These are phyloP conservation scores for Pipra filicauda DNA, from an alignment of 2,113 vertebrate species.

Conservation along the genomic window DNA sequence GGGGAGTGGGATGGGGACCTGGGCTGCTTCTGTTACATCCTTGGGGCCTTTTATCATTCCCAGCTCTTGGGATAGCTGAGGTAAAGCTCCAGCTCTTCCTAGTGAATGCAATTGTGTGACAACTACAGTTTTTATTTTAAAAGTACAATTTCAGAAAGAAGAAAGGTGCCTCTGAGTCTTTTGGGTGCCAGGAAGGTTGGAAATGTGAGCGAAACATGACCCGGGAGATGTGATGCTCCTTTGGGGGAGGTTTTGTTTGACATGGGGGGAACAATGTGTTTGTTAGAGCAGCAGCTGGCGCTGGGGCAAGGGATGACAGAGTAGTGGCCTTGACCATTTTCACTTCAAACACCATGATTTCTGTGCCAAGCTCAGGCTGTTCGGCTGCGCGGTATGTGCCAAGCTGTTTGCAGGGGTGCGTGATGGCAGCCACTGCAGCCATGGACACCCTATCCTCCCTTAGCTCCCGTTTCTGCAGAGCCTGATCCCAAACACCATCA, in stretches of 20 bases:
- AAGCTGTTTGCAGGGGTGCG: no score
- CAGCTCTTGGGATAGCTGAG: neutral
- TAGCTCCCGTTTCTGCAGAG: neutral
- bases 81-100: neutral
- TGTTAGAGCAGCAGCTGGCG: neutral
- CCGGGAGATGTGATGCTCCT: neutral
- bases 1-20: neutral
- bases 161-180: neutral
- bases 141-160: neutral
- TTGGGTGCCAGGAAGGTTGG: neutral
- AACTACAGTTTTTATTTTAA: neutral
- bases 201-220: neutral
- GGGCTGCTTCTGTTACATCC: neutral
- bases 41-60: neutral
- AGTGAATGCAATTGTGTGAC: neutral
- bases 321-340: neutral
- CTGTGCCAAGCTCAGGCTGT: neutral
- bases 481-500: accelerated
- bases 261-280: neutral
- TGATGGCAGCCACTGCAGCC: neutral
- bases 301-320: neutral
- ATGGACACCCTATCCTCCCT: neutral
- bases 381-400: accelerated
- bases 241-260: neutral
- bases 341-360: accelerated